Evolutionary conservation across 2,113 vertebrate species (phyloP), one percentile per base, ranked within the genome.

Genomic region (Datnioides undecimradiatus): DNA sequence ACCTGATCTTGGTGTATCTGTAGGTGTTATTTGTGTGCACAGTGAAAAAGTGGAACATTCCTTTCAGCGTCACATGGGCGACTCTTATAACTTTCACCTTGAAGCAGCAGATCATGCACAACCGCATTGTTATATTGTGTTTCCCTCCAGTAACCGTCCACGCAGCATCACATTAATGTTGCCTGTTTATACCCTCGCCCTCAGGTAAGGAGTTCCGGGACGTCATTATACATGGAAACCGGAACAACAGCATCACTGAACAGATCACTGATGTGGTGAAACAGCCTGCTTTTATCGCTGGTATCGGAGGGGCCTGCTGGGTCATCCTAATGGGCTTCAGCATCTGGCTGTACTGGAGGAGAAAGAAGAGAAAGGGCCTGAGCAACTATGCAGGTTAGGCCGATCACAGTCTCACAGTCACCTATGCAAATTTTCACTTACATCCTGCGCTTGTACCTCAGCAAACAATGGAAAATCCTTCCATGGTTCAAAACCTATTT

Each of bases 271-370:
- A 99, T 73, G 98, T 99, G 90, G 98, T 99, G 85, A 99, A 99
- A 90, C 98, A 99, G 86, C 98, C 98, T 31, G 98, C 98, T 73
- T 99, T 99, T 86, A 99, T 99, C 65, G 98, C 98, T 17, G 98
- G 98, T 59, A 99, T 99, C 4, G 98, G 98, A 72, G 98, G 98
- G 27, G 98, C 98, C 19, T 99, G 98, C 89, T 99, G 98, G 98
- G 98, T 99, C 89, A 99, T 99, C 90, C 94, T 99, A 84, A 99
- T 99, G 98, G 98, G 98, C 63, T 99, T 99, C 95, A 99, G 98
- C 94, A 98, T 99, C 94, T 99, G 98, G 98, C 94, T 99, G 0
- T 99, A 99, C 90, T 99, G 98, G 98, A 90, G 98, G 88, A 96
- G 98, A 86, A 99, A 99, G 97, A 99, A 99, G 95, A 97, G 98